Base-by-base conservation (phyloP, 2,113 vertebrate genomes). In the Thinocorus orbignyianus region DNA sequence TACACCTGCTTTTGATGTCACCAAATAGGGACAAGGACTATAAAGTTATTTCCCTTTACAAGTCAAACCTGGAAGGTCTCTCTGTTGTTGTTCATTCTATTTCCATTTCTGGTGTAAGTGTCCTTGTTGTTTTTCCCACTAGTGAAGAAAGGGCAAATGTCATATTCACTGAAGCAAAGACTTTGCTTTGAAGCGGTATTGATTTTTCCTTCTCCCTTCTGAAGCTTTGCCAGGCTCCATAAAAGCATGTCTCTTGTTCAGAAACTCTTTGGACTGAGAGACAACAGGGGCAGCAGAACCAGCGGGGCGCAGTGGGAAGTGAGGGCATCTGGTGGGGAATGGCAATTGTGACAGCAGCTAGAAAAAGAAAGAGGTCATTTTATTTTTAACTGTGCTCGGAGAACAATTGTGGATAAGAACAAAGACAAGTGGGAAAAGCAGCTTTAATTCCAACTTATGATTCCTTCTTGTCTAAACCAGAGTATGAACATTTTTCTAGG, bases 121-220 rank as follows among this genome's bases (percentile, higher is more conserved):
- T 92, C 95, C 96, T 97, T 91, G 91, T 97, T 97, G 96, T 94
- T 95, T 97, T 96, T 93, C 91, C 96, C 87, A 60, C 90, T 86
- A 92, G 95, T 88, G 92, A 92, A 95, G 94, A 95, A 87, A 96
- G 97, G 94, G 95, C 97, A 97, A 96, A 85, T 97, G 96, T 97
- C 97, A 97, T 82, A 93, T 94, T 95, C 97, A 94, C 91, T 96
- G 96, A 95, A 97, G 97, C 94, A 96, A 95, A 96, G 92, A 64
- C 87, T 95, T 83, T 51, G 74, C 94, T 96, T 95, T 97, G 97
- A 97, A 95, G 91, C 35, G 0, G 64, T 95, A 97, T 97, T 96
- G 96, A 97, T 97, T 97, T 97, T 96, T 93, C 84, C 86, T 91
- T 90, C 94, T 92, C 62, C 80, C 76, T 92, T 95, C 91, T 95